A percentile compares a stretch with the other conserved stretches of the same genome.
These are phyloP conservation scores for Tragulus kanchil DNA, from an alignment of 2,113 vertebrate genomes.

Conservation along the genomic window DNA sequence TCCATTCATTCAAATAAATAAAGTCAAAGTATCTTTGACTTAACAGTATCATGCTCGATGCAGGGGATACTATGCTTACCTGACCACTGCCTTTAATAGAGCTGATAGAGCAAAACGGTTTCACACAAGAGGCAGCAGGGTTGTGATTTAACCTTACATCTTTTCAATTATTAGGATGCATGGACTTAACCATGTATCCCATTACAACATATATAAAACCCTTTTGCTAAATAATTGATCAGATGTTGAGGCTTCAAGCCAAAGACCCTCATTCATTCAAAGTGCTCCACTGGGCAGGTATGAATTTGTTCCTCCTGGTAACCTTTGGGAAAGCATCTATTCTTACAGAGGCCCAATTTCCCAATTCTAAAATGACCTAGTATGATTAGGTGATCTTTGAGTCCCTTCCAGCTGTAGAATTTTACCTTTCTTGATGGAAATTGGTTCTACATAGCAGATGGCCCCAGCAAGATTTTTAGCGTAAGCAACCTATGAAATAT, in stretches of 20 bases:
- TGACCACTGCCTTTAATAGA: neutral
- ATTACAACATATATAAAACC: neutral
- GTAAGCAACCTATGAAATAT: constrained; percentile 78
- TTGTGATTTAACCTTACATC: neutral
- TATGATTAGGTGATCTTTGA: constrained; percentile 71
- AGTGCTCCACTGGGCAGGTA: neutral
- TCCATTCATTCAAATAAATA: neutral
- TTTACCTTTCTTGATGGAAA: constrained; percentile 71
- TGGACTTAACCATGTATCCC: neutral
- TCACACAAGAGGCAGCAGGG: constrained; percentile 5
- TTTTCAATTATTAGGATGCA: neutral
- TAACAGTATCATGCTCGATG: neutral
- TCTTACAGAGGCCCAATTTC: constrained; percentile 65
- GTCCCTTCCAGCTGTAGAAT: constrained; percentile 68
- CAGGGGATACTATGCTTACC: neutral
- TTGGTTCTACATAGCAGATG: constrained; percentile 76
- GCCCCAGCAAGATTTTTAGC: constrained; percentile 77
- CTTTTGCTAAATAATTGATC: constrained; percentile 66
- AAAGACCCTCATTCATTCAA: constrained; percentile 44
- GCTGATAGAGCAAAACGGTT: neutral
- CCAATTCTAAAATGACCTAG: constrained; percentile 63
- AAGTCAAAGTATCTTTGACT: neutral
- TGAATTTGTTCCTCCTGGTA: constrained; percentile 6
- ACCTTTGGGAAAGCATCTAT: constrained; percentile 58
- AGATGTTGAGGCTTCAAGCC: constrained; percentile 13